phyloP scores from a whole-genome alignment of 1,140 invertebrate genomes.

The Leguminivora glycinivorella region DNA sequence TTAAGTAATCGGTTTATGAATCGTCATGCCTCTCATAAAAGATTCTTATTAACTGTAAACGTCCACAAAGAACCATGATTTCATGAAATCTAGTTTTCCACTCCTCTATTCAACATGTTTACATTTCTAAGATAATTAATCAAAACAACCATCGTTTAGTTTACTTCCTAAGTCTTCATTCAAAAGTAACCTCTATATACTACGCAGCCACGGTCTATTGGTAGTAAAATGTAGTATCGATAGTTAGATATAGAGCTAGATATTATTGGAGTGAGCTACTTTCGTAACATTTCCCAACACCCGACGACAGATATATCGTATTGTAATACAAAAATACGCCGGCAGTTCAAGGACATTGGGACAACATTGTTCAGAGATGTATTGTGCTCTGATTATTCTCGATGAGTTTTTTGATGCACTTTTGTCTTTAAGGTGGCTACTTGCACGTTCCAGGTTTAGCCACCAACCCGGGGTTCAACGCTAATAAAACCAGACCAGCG shows the following conservation, averaged over 20 bases:
- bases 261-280: conserved; percentile 27
- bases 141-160: not conserved
- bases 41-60: too few species aligned
- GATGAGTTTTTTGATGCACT: not conserved
- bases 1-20: too few species aligned
- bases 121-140: not conserved
- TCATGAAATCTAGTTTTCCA: not conserved
- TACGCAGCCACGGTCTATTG: not conserved
- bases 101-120: not conserved
- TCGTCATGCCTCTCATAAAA: too few species aligned
- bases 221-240: not conserved
- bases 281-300: conserved; percentile 22
- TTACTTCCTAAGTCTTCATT: not conserved
- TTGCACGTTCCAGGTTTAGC: too few species aligned
- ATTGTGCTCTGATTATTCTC: not conserved
- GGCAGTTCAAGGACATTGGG: conserved; percentile 9
- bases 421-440: too few species aligned
- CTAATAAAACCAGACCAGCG: too few species aligned
- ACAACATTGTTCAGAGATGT: not conserved
- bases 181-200: not conserved
- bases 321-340: conserved; percentile 24
- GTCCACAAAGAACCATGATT: not conserved
- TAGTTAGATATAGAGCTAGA: conserved; percentile 20
- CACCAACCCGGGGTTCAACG: too few species aligned
- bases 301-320: conserved; percentile 23